Base-by-base conservation (phyloP, 2,888 invertebrate species). In the Venusia cambrica region DNA sequence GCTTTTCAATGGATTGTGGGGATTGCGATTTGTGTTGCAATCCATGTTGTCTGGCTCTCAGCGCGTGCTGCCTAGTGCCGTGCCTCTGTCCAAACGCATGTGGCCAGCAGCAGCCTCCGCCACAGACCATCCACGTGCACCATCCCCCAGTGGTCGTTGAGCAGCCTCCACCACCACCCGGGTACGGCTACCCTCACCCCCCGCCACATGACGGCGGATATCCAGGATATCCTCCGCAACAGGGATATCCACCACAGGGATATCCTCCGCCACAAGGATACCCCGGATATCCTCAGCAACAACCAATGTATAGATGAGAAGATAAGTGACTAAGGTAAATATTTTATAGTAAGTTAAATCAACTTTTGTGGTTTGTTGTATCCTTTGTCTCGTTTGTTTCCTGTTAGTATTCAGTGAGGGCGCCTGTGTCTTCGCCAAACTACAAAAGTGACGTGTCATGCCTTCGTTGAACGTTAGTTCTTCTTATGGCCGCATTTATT, bases 21-120 rank as follows among this genome's bases (percentile, higher is more conserved):
- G 85, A 85, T 18, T 78, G 78, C 53, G 80, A 79, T 31, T 39
- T 70, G 31, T 81, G 83, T 59, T 71, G 69, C 59, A 83, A 83
- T 38, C 84, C 85, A 4, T 87, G 85, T 57, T 85, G 81, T 38
- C 33, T 87, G 66, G 77, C 80, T 12, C 47, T 85, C 53, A 66
- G 83, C 19, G 84, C 85, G 0, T 84, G 84, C 52, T 87, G 85
- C 47, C 58, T 84, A 45, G 58, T 84, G 6, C 84, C 85, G 7
- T 84, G 85, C 48, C 57, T 79, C 33, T 87, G 85, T 34, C 83
- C 84, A 1, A 84, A 85, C 58, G 84, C 83, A 2, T 85, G 85
- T 25, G 85, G 85, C 0, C 79, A 75, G 38, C 80, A 83, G 17
- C 70, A 74, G 24, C 78, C 51, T 0, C 81, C 71, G 0, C 72